Evolutionary conservation across 2,888 invertebrate genomes (phyloP), one percentile per base, ranked within the genome.

Genomic region (Rapana venosa): DNA sequence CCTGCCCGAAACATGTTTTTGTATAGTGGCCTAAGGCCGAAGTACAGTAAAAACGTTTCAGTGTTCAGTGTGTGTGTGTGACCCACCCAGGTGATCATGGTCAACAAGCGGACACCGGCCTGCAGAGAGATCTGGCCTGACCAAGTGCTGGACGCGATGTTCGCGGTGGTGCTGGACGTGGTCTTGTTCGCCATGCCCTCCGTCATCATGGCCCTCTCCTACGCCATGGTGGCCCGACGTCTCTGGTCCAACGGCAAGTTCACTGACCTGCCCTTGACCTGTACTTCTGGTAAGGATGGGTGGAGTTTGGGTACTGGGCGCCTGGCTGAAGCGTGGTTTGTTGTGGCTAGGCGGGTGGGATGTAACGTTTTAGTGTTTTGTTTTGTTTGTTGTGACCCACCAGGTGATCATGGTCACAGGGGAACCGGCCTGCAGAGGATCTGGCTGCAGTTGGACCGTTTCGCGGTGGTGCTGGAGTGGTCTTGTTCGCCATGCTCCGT

Each of bases 161-260:
- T 98, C 96, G 98, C 97, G 95, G 96, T 98, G 8, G 97, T 97
- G 90, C 96, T 98, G 94, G 98, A 98, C 93, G 97, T 97, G 6
- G 97, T 97, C 6, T 96, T 98, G 0, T 97, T 98, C 26, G 96
- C 98, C 66, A 96, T 98, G 15, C 98, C 98, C 0, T 97, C 98
- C 94, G 96, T 97, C 94, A 97, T 98, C 90, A 98, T 98, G 98
- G 97, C 97, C 5, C 96, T 97, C 90, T 98, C 98, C 0, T 98
- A 98, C 95, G 95, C 96, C 0, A 91, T 92, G 90, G 95, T 96
- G 13, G 96, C 96, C 61, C 90, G 93, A 56, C 95, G 95, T 0
- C 94, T 96, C 0, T 96, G 95, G 96, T 96, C 79, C 87, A 92
- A 66, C 96, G 95, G 0, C 94, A 96, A 4, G 94, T 94, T 91